These are phyloP conservation scores for Campoletis raptor DNA, from an alignment of 2,888 invertebrate genomes.

Conservation along the genomic window DNA sequence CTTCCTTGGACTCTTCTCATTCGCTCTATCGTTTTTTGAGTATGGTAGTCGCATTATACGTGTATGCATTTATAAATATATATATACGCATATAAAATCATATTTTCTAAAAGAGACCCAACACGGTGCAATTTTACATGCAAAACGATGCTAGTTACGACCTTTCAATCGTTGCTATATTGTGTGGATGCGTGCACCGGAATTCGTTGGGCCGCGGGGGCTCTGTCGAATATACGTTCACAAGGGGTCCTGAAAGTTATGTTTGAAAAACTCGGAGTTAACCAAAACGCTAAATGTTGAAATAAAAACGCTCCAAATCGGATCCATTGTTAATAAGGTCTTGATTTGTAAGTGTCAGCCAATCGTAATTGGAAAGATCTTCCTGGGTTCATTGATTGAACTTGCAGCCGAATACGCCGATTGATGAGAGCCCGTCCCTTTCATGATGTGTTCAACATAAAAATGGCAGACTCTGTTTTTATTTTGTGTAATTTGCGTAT, in stretches of 20 bases:
- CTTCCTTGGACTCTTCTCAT: conserved; percentile 27
- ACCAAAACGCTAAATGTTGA: neutral
- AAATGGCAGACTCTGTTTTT: neutral
- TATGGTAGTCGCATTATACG: conserved; percentile 12
- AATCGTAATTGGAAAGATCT: neutral
- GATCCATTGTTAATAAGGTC: neutral
- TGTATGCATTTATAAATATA: conserved; percentile 19
- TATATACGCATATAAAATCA: neutral
- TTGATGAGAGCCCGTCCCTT: neutral
- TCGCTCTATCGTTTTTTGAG: conserved; percentile 20
- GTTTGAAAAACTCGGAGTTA: neutral
- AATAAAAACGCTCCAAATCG: neutral
- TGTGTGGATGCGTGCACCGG: conserved; percentile 56
- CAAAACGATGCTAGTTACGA: conserved; percentile 35
- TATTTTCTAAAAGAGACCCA: neutral
- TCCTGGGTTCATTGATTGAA: neutral
- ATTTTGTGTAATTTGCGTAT: neutral
- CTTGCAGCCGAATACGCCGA: neutral
- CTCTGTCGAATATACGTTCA: conserved; percentile 16
- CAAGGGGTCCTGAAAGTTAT: neutral
- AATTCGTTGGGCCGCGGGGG: conserved; percentile 59
- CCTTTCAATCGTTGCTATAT: conserved; percentile 21
- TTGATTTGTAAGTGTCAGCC: neutral
- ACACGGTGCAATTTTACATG: neutral
- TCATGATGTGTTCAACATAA: neutral